Conservation (phyloP, 2,888 invertebrate genomes). For the Trissonchulus sp. region DNA sequence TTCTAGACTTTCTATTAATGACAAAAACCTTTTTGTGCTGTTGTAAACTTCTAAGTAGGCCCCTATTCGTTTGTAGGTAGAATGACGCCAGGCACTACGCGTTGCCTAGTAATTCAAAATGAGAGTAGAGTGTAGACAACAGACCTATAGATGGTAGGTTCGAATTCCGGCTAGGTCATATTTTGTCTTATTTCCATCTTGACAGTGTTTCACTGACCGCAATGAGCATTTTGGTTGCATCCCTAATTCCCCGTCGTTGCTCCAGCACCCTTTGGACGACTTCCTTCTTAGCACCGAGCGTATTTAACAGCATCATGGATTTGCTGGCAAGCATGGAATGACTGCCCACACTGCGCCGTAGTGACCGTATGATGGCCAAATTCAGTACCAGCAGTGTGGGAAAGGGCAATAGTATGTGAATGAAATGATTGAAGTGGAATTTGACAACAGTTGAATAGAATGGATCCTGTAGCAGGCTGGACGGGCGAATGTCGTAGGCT, state of each 20-base stretch:
- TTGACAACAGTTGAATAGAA: background rate
- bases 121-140: too few species aligned
- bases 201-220: too few species aligned
- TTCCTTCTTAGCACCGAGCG: background rate
- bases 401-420: slow-evolving; percentile 26
- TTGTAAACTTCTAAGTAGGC: too few species aligned
- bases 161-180: too few species aligned
- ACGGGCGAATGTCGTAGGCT: slow-evolving; percentile 7
- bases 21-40: too few species aligned
- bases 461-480: background rate
- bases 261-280: background rate
- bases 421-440: slow-evolving; percentile 9
- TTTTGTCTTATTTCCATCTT: too few species aligned
- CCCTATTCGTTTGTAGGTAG: too few species aligned
- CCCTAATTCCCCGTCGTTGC: background rate
- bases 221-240: slow-evolving; percentile 16
- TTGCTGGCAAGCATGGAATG: background rate
- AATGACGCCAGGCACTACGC: too few species aligned
- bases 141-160: too few species aligned
- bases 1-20: too few species aligned
- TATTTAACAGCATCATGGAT: background rate
- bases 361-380: background rate
- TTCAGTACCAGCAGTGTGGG: slow-evolving; percentile 12
- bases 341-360: slow-evolving; percentile 5
- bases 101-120: too few species aligned